Evolutionary conservation across 2,888 invertebrate genomes (phyloP).

Genomic region (Tineola bisselliella): DNA sequence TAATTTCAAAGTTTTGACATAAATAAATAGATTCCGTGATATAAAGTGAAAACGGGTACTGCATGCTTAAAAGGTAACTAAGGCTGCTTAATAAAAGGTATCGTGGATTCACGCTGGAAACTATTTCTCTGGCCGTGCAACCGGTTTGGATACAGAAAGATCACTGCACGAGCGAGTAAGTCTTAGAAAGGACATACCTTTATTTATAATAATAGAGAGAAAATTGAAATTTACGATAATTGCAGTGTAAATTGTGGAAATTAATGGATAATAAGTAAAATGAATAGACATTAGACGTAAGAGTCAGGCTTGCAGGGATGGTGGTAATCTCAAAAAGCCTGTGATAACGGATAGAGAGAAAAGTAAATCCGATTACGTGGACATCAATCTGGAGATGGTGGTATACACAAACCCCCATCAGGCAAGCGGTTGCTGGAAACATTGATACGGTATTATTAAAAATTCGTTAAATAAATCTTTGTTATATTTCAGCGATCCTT

Average conservation of each 20-base stretch:
- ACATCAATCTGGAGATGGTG: no score
- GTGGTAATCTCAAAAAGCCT: no score
- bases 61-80: slow-evolving; percentile 21
- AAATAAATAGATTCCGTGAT: no score
- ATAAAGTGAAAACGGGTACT: background rate
- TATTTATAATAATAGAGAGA: slow-evolving; percentile 6
- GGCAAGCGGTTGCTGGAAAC: no score
- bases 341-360: no score
- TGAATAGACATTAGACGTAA: no score
- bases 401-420: no score
- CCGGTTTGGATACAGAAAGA: slow-evolving; percentile 39
- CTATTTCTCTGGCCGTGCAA: slow-evolving; percentile 40
- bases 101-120: slow-evolving; percentile 35
- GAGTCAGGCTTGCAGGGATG: no score
- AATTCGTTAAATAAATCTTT: background rate
- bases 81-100: slow-evolving; percentile 40
- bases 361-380: no score
- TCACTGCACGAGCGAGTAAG: background rate
- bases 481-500: background rate
- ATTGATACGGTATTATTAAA: no score
- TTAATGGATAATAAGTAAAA: background rate
- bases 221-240: slow-evolving; percentile 9
- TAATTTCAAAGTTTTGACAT: no score
- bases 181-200: slow-evolving; percentile 5
- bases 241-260: background rate